These are phyloP conservation scores for Eubucco bourcierii DNA, from an alignment of 2,113 vertebrate species.

Conservation along the genomic window DNA sequence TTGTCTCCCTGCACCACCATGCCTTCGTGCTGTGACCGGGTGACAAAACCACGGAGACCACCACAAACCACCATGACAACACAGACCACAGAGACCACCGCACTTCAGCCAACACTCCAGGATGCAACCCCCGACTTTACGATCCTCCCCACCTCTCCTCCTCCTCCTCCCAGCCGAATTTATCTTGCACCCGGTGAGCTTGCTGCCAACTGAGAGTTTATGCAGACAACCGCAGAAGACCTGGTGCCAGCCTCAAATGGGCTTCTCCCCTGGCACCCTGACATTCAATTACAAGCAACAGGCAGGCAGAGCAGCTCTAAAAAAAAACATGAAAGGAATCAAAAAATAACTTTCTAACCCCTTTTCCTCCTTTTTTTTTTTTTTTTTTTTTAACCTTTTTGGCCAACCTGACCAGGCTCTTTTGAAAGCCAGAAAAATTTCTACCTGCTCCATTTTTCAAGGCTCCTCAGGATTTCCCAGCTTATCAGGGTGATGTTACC, in stretches of 20 bases:
- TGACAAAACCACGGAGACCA: background rate
- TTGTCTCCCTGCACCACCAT: background rate
- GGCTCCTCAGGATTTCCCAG: background rate
- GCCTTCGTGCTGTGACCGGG: background rate
- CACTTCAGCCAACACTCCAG: background rate
- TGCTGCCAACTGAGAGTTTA: constrained; percentile 76
- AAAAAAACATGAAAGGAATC: background rate
- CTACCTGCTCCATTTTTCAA: background rate
- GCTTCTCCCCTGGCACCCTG: constrained; percentile 82
- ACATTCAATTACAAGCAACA: constrained; percentile 84
- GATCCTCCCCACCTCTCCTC: constrained; percentile 25
- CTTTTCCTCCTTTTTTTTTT: background rate
- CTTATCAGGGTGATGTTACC: background rate
- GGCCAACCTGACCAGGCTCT: background rate
- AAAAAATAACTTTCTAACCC: background rate
- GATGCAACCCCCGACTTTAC: constrained; percentile 50
- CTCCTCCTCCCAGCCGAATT: constrained; percentile 62
- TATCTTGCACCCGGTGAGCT: constrained; percentile 67
- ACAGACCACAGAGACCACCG: background rate
- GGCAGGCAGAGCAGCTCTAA: constrained; percentile 65
- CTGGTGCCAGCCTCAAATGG: constrained; percentile 82
- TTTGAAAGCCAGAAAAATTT: background rate
- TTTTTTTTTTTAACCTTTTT: background rate
- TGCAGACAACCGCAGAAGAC: constrained; percentile 73
- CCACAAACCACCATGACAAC: background rate